phyloP scores from a whole-genome alignment of 2,113 vertebrate species.

The Sphaerodactylus townsendi region DNA sequence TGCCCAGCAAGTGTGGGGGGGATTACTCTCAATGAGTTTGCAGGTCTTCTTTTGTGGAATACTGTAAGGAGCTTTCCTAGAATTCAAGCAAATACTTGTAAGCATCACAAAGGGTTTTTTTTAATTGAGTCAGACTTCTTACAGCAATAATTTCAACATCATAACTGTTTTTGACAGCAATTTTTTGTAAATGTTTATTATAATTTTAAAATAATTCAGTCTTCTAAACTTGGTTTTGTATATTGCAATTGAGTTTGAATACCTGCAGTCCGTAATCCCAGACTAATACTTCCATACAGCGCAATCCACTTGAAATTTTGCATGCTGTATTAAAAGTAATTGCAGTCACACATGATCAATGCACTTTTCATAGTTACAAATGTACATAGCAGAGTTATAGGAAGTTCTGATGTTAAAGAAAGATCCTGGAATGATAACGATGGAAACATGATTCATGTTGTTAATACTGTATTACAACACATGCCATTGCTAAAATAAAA shows the following conservation, averaged over 20 bases:
- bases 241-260: background rate
- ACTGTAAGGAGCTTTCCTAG: constrained; percentile 52
- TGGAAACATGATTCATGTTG: background rate
- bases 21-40: too few relatives aligned
- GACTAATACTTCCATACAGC: too few relatives aligned
- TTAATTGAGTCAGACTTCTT: constrained; percentile 29
- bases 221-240: background rate
- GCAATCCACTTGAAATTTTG: background rate
- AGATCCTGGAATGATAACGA: background rate
- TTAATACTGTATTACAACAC: background rate
- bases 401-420: background rate
- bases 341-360: background rate
- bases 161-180: constrained; percentile 18
- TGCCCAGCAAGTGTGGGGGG: background rate
- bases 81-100: constrained; percentile 58
- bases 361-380: background rate
- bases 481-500: background rate
- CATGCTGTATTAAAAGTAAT: background rate
- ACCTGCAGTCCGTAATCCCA: too few relatives aligned
- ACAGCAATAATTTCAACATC: background rate
- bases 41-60: background rate
- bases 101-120: constrained; percentile 34
- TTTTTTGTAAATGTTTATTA: background rate
- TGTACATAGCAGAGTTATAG: background rate
- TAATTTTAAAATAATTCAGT: background rate